Percentiles rank a stretch among this genome's conserved stretches.
These are phyloP conservation scores for Stegophylla sp. DNA, from an alignment of 2,888 invertebrate genomes.

Conservation along the genomic window DNA sequence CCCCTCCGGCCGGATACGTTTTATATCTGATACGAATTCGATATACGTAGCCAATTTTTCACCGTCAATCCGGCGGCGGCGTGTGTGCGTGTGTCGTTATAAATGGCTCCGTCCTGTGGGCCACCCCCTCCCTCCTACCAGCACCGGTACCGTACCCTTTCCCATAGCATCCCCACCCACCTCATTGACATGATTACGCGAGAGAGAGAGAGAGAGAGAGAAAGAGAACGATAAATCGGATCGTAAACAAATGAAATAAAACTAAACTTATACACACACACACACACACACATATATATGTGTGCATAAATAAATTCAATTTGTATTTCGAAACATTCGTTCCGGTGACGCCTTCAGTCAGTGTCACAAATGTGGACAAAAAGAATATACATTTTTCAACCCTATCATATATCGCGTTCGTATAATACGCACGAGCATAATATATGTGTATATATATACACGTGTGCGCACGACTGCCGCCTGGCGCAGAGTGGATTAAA, in stretches of 20 bases:
- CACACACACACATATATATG: not conserved
- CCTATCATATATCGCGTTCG: not conserved
- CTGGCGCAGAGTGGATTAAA: conserved; percentile 1
- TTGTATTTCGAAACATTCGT: conserved; percentile 43
- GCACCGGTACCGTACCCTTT: not conserved
- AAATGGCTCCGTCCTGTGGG: conserved; percentile 5
- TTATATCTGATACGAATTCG: conserved; percentile 47
- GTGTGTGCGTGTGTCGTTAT: conserved; percentile 47
- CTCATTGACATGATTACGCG: not conserved
- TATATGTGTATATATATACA: not conserved
- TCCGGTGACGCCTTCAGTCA: conserved; percentile 47
- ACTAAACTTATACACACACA: not conserved
- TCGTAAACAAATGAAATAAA: conserved; percentile 50
- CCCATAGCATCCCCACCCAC: too few species aligned
- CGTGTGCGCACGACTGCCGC: not conserved
- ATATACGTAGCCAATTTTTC: conserved; percentile 53
- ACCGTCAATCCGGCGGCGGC: conserved; percentile 46
- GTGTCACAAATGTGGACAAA: conserved; percentile 36
- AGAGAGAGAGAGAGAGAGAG: not conserved
- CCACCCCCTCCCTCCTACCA: not conserved
- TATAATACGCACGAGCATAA: not conserved
- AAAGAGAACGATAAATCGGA: conserved; percentile 44
- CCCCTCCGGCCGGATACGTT: conserved; percentile 24
- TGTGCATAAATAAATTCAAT: conserved; percentile 40
- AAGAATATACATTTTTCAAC: conserved; percentile 38